Evolutionary conservation across 2,888 invertebrate genomes (phyloP).

Genomic region (Limenitis arthemis): DNA sequence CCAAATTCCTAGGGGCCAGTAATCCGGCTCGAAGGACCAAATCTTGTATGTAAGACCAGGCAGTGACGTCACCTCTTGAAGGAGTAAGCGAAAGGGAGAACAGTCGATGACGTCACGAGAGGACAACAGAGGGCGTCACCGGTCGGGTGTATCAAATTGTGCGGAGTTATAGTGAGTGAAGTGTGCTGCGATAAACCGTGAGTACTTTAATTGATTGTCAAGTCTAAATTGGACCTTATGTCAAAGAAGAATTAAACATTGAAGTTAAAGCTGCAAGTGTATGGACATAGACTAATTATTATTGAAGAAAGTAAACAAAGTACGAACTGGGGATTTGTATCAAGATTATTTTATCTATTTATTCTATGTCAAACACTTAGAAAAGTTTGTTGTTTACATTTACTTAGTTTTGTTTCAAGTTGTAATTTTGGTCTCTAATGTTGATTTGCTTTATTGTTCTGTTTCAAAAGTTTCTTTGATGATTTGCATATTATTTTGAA

Average conservation of each 20-base stretch:
- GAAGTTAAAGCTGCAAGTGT: neutral
- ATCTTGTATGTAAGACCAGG: too few species aligned
- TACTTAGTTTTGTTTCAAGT: neutral
- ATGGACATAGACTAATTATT: neutral
- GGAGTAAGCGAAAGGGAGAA: too few species aligned
- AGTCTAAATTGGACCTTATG: conserved; percentile 2
- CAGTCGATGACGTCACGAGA: too few species aligned
- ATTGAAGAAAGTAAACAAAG: neutral
- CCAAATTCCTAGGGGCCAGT: too few species aligned
- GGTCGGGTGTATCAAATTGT: too few species aligned
- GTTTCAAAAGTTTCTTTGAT: neutral
- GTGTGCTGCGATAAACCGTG: neutral
- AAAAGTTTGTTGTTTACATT: neutral
- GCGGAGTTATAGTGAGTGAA: neutral
- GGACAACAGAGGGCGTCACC: too few species aligned
- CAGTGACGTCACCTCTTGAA: too few species aligned
- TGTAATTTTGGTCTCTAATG: neutral
- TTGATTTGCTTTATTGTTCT: neutral
- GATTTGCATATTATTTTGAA: neutral
- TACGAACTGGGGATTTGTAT: conserved; percentile 1
- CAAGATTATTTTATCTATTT: too few species aligned
- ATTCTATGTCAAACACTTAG: conserved; percentile 3
- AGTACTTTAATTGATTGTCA: conserved; percentile 4
- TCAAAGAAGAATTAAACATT: conserved; percentile 2
- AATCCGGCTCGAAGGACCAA: too few species aligned